Base-by-base conservation (phyloP, 2,113 vertebrate genomes). In the Rallus limicola region DNA sequence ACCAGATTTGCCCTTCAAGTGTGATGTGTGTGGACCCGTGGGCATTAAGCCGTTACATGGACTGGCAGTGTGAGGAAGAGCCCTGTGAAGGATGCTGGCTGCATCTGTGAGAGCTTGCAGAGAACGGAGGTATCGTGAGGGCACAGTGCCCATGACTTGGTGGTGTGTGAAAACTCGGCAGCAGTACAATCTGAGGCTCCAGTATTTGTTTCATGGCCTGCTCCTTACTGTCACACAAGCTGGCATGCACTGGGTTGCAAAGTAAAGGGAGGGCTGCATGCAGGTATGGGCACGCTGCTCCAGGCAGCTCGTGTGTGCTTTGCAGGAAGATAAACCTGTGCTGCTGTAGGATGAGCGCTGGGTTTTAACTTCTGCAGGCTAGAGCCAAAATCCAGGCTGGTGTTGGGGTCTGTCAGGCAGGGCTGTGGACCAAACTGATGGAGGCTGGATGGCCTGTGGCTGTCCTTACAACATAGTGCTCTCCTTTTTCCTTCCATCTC, bases 21-120 rank as follows among this genome's bases (percentile, higher is more conserved):
- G n/a, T 82, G 38, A n/a, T 0, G 0, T 64, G 56, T 42, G 36
- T 26, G 9, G 53, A 34, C 38, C 24, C 24, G 34, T 56, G 38
- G 38, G 42, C 62, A 42, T n/a, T 25, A 82, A 86, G 53, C 33
- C 11, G 1, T 71, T 78, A 10, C 6, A 24, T 55, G 25, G 33
- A 71, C 83, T 53, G 28, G 7, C 77, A 84, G 1, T 18, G 9
- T 42, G 65, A 75, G 33, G 72, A 71, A 44, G 14, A 67, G n/a
- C 21, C 26, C 17, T 80, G 0, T 72, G 14, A 58, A 77, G 20
- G 15, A 5, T 76, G 34, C 34, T 75, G 63, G 33, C 48, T 82
- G 4, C 44, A 3, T 7, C 5, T 59, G 16, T 34, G 56, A 64
- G 46, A 84, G 42, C 34, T 83, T 82, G 28, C 2, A 21, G 79